These are phyloP conservation scores for Pediacus dermestoides DNA, from an alignment of 2,888 invertebrate species.

Conservation along the genomic window DNA sequence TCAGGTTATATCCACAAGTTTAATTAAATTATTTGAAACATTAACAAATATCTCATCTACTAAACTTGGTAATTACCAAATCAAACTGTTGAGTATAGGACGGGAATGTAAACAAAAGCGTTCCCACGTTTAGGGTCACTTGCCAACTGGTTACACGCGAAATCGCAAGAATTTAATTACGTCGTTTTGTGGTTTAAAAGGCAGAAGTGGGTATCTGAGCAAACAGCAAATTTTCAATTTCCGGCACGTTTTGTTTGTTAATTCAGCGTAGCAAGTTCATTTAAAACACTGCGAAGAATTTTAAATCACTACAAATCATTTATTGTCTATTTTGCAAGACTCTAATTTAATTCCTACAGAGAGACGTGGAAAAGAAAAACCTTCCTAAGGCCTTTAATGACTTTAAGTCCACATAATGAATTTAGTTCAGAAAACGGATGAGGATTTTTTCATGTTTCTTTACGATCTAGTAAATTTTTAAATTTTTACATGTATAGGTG, in stretches of 20 bases:
- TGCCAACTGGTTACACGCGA: slow-evolving; percentile 30
- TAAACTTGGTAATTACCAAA: slow-evolving; percentile 15
- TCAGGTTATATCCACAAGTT: no score
- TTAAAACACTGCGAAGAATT: slow-evolving; percentile 28
- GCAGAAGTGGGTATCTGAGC: slow-evolving; percentile 34
- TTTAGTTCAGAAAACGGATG: no score
- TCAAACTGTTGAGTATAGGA: slow-evolving; percentile 14
- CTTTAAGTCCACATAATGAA: no score
- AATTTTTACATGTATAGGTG: no score
- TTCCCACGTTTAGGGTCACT: slow-evolving; percentile 26
- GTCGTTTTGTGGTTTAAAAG: slow-evolving; percentile 36
- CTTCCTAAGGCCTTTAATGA: no score
- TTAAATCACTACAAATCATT: slow-evolving; percentile 30
- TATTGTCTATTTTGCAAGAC: slow-evolving; percentile 16
- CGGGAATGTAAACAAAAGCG: slow-evolving; percentile 18
- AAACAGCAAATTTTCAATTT: slow-evolving; percentile 42
- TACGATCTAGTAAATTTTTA: no score
- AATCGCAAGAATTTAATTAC: slow-evolving; percentile 40
- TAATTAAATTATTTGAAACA: slow-evolving; percentile 8
- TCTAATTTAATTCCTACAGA: slow-evolving; percentile 8
- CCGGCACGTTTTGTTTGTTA: slow-evolving; percentile 41
- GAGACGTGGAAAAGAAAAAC: no score
- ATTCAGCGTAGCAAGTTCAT: slow-evolving; percentile 38
- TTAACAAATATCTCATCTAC: slow-evolving; percentile 8
- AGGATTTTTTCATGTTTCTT: no score